Base-by-base conservation (phyloP, 2,113 vertebrate genomes). In the Pongo pygmaeus region DNA sequence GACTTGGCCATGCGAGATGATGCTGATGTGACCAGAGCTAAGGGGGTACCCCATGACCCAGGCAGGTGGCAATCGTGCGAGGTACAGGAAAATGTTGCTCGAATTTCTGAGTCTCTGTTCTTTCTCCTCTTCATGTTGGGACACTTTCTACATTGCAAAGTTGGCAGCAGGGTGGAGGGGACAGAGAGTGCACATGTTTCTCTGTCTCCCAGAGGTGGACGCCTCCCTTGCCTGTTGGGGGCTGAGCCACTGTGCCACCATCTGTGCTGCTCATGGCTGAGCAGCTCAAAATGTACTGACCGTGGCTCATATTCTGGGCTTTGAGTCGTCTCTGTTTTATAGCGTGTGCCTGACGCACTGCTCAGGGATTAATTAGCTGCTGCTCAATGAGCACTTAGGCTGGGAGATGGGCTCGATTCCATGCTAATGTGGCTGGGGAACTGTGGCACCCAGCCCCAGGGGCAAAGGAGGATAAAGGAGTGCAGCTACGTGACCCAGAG, bases 381-480 rank as follows among this genome's bases (percentile, higher is more conserved):
- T 69, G 67, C 9, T 22, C 79, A 2, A 1, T 1, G 8, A 14
- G 52, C 14, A 2, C 40, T 52, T 20, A 9, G 25, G 7, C 18
- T 3, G 14, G 12, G 87, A 80, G 38, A 2, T 0, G 1, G 32
- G 50, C 59, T 70, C 5, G 1, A 11, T 0, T 4, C 1, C 0
- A 0, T 23, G 32, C 86, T 50, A 32, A 52, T 40, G 48, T 9
- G 27, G 70, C 57, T 1, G 2, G 79, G 91, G 38, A 12, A 35
- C 20, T 10, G 30, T 16, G 30, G 30, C 3, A 4, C 57, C 89
- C 50, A 18, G 38, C 18, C 14, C 14, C 25, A 1, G 11, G 75
- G 74, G 48, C 6, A 30, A 32, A 61, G n/a, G 46, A 59, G 72
- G 52, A 55, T 18, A 55, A 55, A 55, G 52, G 35, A 23, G 30